A percentile compares a stretch with the other conserved stretches of the same genome.
These are phyloP conservation scores for Eurystomus gularis DNA, from an alignment of 2,113 vertebrate genomes.

Conservation along the genomic window DNA sequence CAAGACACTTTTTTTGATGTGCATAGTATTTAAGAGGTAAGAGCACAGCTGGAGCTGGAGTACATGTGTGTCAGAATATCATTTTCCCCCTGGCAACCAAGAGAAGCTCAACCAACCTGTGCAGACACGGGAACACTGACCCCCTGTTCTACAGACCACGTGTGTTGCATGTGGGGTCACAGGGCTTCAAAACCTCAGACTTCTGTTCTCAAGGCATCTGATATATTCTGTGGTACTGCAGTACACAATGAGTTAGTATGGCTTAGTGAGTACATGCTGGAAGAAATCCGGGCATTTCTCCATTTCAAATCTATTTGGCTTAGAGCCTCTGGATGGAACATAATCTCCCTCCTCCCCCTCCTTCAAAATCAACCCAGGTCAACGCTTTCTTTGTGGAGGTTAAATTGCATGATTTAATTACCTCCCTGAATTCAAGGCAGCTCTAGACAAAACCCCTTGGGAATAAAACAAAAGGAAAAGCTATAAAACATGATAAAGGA, in stretches of 20 bases:
- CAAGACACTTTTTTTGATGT: background rate
- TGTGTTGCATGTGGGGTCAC: background rate
- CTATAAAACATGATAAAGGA: background rate
- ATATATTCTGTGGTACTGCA: background rate
- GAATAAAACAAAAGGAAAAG: slow-evolving; percentile 36
- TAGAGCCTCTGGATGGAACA: slow-evolving; percentile 20
- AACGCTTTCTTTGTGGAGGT: slow-evolving; percentile 38
- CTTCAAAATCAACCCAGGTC: slow-evolving; percentile 20
- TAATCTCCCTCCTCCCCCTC: background rate
- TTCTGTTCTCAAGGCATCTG: background rate
- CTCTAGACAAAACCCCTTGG: background rate
- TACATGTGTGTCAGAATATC: background rate
- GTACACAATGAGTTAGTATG: slow-evolving; percentile 34
- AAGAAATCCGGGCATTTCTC: slow-evolving; percentile 55
- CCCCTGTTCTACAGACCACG: background rate
- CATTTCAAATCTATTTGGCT: slow-evolving; percentile 45
- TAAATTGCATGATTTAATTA: background rate
- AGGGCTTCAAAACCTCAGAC: background rate
- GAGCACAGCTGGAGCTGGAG: slow-evolving; percentile 8
- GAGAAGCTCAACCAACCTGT: background rate
- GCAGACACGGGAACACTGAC: background rate
- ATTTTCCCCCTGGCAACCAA: background rate
- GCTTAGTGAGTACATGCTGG: background rate
- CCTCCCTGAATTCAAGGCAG: background rate
- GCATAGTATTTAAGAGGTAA: background rate